Base-by-base conservation (phyloP, 2,113 vertebrate species). In the Ovis aries region DNA sequence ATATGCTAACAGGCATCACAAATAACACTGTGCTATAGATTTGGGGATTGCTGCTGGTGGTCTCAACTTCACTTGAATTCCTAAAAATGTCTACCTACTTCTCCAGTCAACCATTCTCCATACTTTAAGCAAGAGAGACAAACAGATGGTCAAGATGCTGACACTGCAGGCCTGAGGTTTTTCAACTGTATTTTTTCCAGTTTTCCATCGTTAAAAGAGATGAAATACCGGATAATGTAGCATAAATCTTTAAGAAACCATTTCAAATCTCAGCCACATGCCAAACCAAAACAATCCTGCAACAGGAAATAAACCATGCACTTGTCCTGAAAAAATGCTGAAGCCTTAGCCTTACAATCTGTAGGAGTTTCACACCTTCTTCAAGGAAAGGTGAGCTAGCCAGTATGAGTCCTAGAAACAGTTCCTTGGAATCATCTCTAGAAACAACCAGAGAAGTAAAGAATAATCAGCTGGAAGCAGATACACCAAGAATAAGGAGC, bases 391-490 rank as follows among this genome's bases (percentile, higher is more conserved):
- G 92, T 97, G 93, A 96, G 62, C 80, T 97, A 90, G 93, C 95
- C 93, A 91, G 74, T 81, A 77, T 27, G 62, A 62, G 88, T 90
- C 95, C 94, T 94, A 88, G 95, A 97, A 97, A 95, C 1, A 93
- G 77, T 71, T 93, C 36, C 94, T 97, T 25, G 48, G 82, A 95
- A 86, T 62, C 60, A 89, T 93, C 86, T 96, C 96, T 96, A 95
- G 96, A 98, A 96, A 98, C 81, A 91, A 48, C 15, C 84, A 45
- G 55, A 89, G 84, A 84, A 57, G 62, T 97, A 97, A 96, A 96
- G 96, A 95, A 57, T 62, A 93, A 96, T 95, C 89, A 97, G 80
- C 83, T 87, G 84, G 87, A 95, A 93, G 78, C 53, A 82, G 59
- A 96, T 62, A 89, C 8, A 96, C 16, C 60, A 92, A 93, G 50